Conservation (phyloP, 1,140 invertebrate species). For the Drosophila insularis region DNA sequence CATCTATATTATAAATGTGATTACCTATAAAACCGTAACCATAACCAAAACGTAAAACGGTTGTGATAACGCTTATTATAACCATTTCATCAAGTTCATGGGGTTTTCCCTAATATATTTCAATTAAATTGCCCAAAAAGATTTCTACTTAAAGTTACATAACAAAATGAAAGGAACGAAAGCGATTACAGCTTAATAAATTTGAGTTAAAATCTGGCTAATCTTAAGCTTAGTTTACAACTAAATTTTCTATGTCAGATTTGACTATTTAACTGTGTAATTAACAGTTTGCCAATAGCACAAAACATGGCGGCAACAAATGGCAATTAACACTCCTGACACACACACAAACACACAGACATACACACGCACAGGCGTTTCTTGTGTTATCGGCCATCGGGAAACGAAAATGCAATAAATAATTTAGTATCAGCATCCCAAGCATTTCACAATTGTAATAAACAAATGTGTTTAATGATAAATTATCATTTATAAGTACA, state of each 20-base stretch:
- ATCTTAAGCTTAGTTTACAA: constrained; percentile 24
- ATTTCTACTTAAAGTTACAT: no score
- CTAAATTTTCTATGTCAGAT: constrained; percentile 45
- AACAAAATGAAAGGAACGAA: no score
- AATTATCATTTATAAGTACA: constrained; percentile 53
- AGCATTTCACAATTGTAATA: constrained; percentile 44
- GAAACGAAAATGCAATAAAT: constrained; percentile 75
- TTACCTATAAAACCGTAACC: not conserved
- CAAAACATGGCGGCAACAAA: constrained; percentile 58
- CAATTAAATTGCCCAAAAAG: no score
- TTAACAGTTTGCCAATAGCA: constrained; percentile 66
- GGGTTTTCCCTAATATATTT: not conserved
- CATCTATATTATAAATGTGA: not conserved
- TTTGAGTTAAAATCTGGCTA: not conserved
- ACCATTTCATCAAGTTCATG: not conserved
- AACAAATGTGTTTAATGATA: constrained; percentile 65
- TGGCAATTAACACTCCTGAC: constrained; percentile 62
- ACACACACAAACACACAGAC: constrained; percentile 17
- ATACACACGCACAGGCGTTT: not conserved
- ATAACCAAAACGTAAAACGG: not conserved
- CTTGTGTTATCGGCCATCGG: constrained; percentile 48
- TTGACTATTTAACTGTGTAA: constrained; percentile 56
- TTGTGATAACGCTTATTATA: not conserved
- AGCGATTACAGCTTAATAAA: not conserved
- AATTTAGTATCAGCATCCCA: constrained; percentile 38